Conservation (phyloP, 2,113 vertebrate genomes). For the Macroglossus sobrinus region DNA sequence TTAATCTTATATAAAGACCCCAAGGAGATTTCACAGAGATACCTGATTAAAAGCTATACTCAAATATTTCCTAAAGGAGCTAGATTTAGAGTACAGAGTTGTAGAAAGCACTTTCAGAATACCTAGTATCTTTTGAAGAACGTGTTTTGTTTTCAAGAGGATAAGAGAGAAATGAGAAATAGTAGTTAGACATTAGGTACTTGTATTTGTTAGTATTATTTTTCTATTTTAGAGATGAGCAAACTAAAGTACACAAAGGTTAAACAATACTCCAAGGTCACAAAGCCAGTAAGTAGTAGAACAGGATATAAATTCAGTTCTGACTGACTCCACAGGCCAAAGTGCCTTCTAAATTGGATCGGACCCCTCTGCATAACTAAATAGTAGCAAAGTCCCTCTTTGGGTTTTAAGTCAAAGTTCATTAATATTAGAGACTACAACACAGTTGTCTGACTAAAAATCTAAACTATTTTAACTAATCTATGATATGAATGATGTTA, state of each 20-base stretch:
- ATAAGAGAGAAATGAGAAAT: not conserved
- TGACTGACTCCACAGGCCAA: not conserved
- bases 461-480: constrained; percentile 15
- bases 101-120: not conserved
- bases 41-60: not conserved
- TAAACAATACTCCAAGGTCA: not conserved
- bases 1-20: not conserved
- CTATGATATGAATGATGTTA: not conserved
- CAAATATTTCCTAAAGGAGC: not conserved
- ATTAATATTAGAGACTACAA: constrained; percentile 3
- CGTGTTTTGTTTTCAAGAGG: not conserved
- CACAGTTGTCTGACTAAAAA: not conserved
- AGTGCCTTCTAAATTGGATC: not conserved
- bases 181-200: not conserved
- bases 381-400: not conserved
- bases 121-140: not conserved
- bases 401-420: not conserved
- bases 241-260: constrained; percentile 15
- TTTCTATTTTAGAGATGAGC: not conserved
- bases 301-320: not conserved
- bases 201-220: not conserved
- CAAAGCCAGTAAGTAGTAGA: not conserved
- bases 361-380: not conserved
- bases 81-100: not conserved
- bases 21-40: not conserved